Base-by-base conservation (phyloP, 1,140 invertebrate species). In the Macrosteles quadrilineatus region DNA sequence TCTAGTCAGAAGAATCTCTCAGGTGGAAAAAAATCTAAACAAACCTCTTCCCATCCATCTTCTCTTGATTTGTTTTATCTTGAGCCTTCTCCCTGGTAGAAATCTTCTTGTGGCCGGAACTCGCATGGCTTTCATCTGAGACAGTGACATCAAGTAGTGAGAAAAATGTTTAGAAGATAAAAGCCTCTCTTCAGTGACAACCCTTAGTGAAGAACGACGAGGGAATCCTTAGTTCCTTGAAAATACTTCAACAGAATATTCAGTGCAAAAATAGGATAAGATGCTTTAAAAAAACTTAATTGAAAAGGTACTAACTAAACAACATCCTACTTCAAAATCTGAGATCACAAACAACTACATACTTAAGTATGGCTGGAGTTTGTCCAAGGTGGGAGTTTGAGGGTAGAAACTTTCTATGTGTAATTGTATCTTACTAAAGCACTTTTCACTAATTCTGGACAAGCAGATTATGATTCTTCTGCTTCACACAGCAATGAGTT, bases 31-130 rank as follows among this genome's bases (percentile, higher is more conserved):
- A 62, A 62, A 62, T n/a, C 57, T 73, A 59, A 43, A 40, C 64
- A 64, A 32, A 47, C 72, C 29, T 81, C 81, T 82, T 83, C 67
- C 76, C 73, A 31, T 81, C 78, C 65, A n/a, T 30, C 27, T 53
- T 47, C 71, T 62, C 53, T 45, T 68, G 53, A 21, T 50, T 55
- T 3, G 45, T 21, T 31, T 68, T 53, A 29, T 68, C 50, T 53
- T 68, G 45, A 27, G 12, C 30, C 47, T 68, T 55, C 45, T 50
- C 36, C 57, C 64, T 12, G 2, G 70, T 19, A 6, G 67, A 63
- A 69, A 47, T 67, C 62, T 53, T 71, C 45, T 59, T 43, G 19
- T 62, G 55, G 43, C 40, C 62, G 40, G 53, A 65, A 21, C 62
- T 72, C 50, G 14, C n/a, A 31, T n/a, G 17, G 29, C 50, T 53